phyloP scores from a whole-genome alignment of 2,113 vertebrate genomes.

The Bolborhynchus lineola region DNA sequence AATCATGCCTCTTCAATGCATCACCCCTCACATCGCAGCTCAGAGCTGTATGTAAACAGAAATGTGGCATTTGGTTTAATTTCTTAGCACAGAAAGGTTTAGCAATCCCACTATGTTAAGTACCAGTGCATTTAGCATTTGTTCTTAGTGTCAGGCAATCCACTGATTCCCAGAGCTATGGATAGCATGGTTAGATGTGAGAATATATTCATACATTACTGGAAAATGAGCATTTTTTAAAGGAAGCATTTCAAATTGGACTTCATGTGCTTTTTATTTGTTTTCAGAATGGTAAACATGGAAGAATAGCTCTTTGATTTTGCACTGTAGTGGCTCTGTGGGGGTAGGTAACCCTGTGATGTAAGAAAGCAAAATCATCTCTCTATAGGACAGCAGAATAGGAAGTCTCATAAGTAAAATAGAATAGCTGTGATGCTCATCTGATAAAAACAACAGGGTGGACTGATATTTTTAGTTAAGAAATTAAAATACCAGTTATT shows the following conservation, averaged over 20 bases:
- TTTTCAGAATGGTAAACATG: neutral
- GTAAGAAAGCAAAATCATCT: neutral
- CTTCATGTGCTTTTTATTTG: neutral
- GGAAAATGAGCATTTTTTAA: neutral
- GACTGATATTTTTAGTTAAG: neutral
- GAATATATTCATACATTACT: neutral
- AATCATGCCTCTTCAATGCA: neutral
- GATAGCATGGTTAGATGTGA: neutral
- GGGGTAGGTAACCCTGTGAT: neutral
- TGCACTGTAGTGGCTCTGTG: neutral
- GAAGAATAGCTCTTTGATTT: neutral
- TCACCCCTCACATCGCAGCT: neutral
- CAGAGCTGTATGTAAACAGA: conserved; percentile 6
- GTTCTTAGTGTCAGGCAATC: conserved; percentile 47
- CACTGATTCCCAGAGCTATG: neutral
- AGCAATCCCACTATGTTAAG: conserved; percentile 21
- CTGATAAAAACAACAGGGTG: neutral
- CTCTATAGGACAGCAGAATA: neutral
- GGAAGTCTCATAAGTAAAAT: neutral
- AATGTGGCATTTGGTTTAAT: conserved; percentile 36
- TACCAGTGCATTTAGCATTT: neutral
- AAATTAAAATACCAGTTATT: neutral
- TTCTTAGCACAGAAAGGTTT: conserved; percentile 30
- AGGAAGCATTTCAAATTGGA: neutral
- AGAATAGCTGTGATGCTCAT: neutral